Conservation (phyloP, 2,797 vertebrate species). For the Chromobotia macracanthus region DNA sequence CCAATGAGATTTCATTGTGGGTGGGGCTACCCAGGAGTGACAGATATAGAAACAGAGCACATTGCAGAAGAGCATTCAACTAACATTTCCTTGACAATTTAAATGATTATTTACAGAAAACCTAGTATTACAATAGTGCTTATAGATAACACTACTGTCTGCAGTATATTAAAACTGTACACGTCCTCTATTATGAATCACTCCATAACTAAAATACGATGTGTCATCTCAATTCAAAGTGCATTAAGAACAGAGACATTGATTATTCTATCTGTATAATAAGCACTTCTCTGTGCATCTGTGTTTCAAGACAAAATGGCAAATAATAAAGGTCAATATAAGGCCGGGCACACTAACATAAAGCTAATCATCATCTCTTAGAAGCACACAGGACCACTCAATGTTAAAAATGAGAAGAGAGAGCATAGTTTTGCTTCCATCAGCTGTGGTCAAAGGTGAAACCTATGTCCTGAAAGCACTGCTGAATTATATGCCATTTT, state of each 20-base stretch:
- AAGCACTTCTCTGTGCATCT: not conserved
- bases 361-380: slow-evolving; percentile 31
- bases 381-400: not conserved
- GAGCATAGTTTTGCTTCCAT: slow-evolving; percentile 23
- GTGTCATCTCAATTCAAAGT: not conserved
- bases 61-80: not conserved
- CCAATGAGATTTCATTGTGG: not conserved
- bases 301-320: slow-evolving; percentile 11
- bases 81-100: not conserved
- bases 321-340: slow-evolving; percentile 22
- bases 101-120: not conserved
- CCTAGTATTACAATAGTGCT: too few relatives aligned
- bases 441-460: slow-evolving; percentile 48
- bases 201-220: not conserved
- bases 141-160: not conserved
- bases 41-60: too few relatives aligned
- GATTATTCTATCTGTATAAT: not conserved
- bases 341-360: slow-evolving; percentile 30
- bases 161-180: not conserved
- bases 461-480: not conserved
- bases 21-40: not conserved
- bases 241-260: not conserved
- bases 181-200: not conserved
- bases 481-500: slow-evolving; percentile 36
- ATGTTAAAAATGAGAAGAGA: slow-evolving; percentile 48